These are phyloP conservation scores for Echinops telfairi DNA, from an alignment of 2,113 vertebrate species.

Conservation along the genomic window DNA sequence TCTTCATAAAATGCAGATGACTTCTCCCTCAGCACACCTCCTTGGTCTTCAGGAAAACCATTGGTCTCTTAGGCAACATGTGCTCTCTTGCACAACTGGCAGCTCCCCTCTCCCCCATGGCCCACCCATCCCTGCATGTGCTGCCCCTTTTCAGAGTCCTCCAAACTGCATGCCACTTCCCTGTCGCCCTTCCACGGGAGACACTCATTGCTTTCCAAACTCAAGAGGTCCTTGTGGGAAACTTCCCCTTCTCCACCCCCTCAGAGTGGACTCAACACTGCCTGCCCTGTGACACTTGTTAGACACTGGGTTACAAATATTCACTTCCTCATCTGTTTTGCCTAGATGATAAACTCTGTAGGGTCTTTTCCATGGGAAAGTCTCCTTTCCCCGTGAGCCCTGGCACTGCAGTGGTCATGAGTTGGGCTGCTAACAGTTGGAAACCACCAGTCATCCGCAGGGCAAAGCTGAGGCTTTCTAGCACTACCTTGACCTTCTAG, in stretches of 20 bases:
- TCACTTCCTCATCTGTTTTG: neutral
- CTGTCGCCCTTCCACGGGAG: neutral
- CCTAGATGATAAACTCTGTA: neutral
- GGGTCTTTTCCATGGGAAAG: too few relatives aligned
- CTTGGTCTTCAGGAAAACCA: neutral
- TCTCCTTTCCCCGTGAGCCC: too few relatives aligned
- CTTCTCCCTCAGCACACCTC: neutral
- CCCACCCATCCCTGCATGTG: neutral
- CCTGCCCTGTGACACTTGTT: fast-evolving
- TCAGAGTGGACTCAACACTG: neutral
- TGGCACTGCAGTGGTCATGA: too few relatives aligned
- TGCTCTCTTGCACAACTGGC: neutral
- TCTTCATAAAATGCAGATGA: neutral
- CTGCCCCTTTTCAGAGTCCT: neutral
- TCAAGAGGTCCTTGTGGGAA: neutral
- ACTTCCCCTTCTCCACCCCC: neutral
- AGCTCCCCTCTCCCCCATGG: neutral
- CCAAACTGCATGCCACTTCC: neutral
- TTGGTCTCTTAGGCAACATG: neutral
- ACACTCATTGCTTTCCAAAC: neutral
- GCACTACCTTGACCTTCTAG: too few relatives aligned
- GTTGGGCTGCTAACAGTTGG: too few relatives aligned
- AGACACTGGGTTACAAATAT: neutral
- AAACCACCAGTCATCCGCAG: too few relatives aligned
- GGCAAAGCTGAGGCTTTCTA: too few relatives aligned